These are phyloP conservation scores for Crotalus tigris DNA, from an alignment of 2,113 vertebrate species.

Conservation along the genomic window DNA sequence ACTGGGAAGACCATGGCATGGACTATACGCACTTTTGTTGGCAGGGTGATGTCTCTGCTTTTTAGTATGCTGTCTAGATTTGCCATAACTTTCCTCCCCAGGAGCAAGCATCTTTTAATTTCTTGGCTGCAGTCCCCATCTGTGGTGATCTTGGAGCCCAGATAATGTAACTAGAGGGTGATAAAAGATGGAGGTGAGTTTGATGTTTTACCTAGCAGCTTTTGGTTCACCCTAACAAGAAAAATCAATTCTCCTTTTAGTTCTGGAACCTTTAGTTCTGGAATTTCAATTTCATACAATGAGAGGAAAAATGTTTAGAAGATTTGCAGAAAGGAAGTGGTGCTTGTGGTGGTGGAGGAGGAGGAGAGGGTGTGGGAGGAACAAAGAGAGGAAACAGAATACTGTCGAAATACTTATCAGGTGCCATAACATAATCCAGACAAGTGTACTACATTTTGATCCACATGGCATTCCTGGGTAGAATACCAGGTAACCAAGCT, in stretches of 20 bases:
- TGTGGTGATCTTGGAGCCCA: no score
- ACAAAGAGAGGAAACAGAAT: not conserved
- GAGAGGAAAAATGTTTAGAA: not conserved
- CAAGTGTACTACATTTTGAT: not conserved
- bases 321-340: not conserved
- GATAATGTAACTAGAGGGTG: not conserved
- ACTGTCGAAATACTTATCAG: not conserved
- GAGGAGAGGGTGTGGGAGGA: not conserved
- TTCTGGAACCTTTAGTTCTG: accelerated
- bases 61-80: no score
- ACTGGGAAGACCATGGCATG: no score
- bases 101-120: no score
- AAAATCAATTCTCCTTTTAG: not conserved
- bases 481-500: not conserved
- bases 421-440: not conserved
- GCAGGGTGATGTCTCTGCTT: no score
- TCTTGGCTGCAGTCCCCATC: no score
- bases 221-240: slow-evolving; percentile 10
- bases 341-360: not conserved
- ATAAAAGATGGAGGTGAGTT: slow-evolving; percentile 1
- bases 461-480: not conserved
- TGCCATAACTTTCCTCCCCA: no score
- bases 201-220: slow-evolving; percentile 16
- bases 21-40: no score
- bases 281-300: not conserved